A percentile compares a stretch with the other conserved stretches of the same genome.
Conservation (phyloP, 2,888 invertebrate species). For the Meloe dianella region DNA sequence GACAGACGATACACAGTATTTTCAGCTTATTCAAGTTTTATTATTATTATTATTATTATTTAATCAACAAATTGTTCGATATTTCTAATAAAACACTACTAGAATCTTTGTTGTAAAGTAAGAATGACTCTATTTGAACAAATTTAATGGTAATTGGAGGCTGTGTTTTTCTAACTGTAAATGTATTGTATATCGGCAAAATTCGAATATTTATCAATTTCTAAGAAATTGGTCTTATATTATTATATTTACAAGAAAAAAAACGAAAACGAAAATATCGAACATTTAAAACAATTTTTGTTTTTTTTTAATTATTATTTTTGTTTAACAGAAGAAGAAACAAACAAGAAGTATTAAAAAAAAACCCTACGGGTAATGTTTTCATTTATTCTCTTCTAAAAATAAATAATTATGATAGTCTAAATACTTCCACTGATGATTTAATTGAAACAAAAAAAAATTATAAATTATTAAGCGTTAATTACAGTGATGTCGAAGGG, state of each 20-base stretch:
- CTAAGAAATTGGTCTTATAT: neutral
- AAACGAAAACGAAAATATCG: neutral
- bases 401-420: slow-evolving; percentile 48
- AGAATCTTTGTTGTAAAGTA: neutral
- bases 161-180: neutral
- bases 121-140: neutral
- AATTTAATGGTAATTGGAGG: neutral
- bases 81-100: neutral
- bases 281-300: neutral
- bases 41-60: neutral
- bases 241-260: neutral
- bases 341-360: neutral
- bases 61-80: neutral
- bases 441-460: neutral
- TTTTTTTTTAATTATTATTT: neutral
- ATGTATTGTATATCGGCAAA: neutral
- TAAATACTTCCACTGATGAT: slow-evolving; percentile 54
- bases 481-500: slow-evolving; percentile 24
- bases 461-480: slow-evolving; percentile 20
- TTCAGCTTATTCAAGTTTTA: neutral
- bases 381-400: neutral
- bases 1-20: slow-evolving; percentile 36
- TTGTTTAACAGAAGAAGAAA: neutral
- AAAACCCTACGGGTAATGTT: slow-evolving; percentile 26
- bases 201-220: slow-evolving; percentile 6